Conservation (phyloP, 2,888 invertebrate species). For the Dynastes grantii region DNA sequence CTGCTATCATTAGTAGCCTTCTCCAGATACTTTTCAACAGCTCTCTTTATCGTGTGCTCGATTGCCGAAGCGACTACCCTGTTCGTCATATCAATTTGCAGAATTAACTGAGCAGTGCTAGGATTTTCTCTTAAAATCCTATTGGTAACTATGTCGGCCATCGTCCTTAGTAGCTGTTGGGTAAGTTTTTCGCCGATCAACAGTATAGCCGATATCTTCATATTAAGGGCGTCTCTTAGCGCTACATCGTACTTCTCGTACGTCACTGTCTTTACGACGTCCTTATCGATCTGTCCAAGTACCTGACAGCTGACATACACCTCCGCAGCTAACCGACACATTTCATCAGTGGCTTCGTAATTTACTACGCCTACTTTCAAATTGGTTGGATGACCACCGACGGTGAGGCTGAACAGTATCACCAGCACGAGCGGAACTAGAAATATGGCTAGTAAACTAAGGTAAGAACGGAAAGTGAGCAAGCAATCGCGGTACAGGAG, state of each 20-base stretch:
- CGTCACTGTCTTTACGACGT: conserved; percentile 39
- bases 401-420: conserved; percentile 51
- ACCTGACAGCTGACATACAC: conserved; percentile 54
- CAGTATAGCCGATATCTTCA: conserved; percentile 53
- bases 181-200: conserved; percentile 52
- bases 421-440: conserved; percentile 53
- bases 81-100: conserved; percentile 54
- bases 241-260: conserved; percentile 47
- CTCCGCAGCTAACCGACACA: conserved; percentile 27
- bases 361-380: conserved; percentile 53
- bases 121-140: conserved; percentile 35
- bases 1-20: conserved; percentile 47
- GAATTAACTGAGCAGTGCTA: conserved; percentile 43
- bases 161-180: conserved; percentile 49
- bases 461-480: conserved; percentile 49
- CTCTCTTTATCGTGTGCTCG: conserved; percentile 49
- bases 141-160: conserved; percentile 47
- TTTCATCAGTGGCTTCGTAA: conserved; percentile 48
- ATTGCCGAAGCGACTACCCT: conserved; percentile 53
- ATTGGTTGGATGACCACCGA: conserved; percentile 53
- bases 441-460: conserved; percentile 48
- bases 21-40: conserved; percentile 47
- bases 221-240: conserved; percentile 47
- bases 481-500: conserved; percentile 48
- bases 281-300: conserved; percentile 49